Base-by-base conservation (phyloP, 1,140 invertebrate genomes). In the Drosophila baimaii region DNA sequence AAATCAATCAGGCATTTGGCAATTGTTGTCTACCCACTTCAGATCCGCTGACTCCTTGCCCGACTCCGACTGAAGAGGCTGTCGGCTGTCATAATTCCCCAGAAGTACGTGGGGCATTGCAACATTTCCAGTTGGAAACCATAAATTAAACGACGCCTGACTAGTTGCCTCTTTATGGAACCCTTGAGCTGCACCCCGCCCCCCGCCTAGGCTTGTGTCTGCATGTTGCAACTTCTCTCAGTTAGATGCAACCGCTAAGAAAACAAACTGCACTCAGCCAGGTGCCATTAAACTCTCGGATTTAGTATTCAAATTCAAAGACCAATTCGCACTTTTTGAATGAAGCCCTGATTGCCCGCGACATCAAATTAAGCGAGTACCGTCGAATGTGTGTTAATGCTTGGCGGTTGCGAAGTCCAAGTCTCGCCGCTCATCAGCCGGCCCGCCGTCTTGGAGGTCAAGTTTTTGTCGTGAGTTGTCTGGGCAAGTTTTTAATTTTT, bases 331-430 rank as follows among this genome's bases (percentile, higher is more conserved):
- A 69, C 51, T 54, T 17, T 21, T 17, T 69, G 49, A 70, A 70
- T 71, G 25, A 21, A 46, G 25, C 41, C 39, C 52, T 75, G 71
- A 75, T 75, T 75, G 57, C 39, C 35, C 51, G 39, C 25, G 23
- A 54, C 49, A 63, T 31, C 51, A 35, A 74, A 74, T 74, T 27
- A 63, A 47, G 58, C 44, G 25, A 49, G 65, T 71, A 57, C 68
- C 31, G 47, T 23, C 25, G 43, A 78, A 86, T 86, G 74, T 86
- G 74, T 85, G 83, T 86, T 85, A 85, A 85, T 85, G 83, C 62
- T 47, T 17, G 25, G 12, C 15, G 33, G 52, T 72, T 72, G 69
- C 69, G 33, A 72, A 75, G 72, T 75, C 51, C 51, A 23, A 54
- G 13, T 15, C 29, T 13, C 10, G 5, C 35, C n/a, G 49, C 49